A percentile compares a stretch with the other conserved stretches of the same genome.
Conservation (phyloP, 2,888 invertebrate genomes). For the Rhopalosiphum nymphaeae region DNA sequence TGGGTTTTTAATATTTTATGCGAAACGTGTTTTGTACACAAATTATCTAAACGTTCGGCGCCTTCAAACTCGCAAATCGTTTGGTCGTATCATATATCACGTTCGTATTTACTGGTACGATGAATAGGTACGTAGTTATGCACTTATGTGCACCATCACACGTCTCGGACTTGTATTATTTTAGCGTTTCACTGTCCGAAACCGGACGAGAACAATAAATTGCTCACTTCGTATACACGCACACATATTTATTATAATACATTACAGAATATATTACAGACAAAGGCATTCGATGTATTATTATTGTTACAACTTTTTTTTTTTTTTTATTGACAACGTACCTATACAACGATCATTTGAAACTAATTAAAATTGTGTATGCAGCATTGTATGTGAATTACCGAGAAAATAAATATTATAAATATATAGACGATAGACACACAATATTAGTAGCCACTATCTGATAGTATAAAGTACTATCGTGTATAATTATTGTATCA, state of each 20-base stretch:
- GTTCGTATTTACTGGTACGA: background rate
- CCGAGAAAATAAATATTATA: background rate
- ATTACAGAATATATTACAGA: background rate
- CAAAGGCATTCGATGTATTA: background rate
- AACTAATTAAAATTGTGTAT: constrained; percentile 4
- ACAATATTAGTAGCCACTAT: no score
- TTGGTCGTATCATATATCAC: background rate
- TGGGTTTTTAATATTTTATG: background rate
- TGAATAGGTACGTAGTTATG: background rate
- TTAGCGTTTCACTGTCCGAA: background rate
- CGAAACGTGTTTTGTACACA: background rate
- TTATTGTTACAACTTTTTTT: background rate
- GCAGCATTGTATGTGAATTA: background rate
- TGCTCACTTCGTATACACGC: background rate
- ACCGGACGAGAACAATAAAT: background rate
- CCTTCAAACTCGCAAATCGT: background rate
- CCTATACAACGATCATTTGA: background rate
- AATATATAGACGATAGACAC: no score
- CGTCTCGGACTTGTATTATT: background rate
- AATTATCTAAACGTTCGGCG: background rate
- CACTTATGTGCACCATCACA: background rate
- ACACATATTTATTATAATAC: background rate
- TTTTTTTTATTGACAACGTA: background rate
- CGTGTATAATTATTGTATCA: background rate
- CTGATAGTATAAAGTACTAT: no score